These are phyloP conservation scores for Acronicta aceris DNA, from an alignment of 2,888 invertebrate species.

Conservation along the genomic window DNA sequence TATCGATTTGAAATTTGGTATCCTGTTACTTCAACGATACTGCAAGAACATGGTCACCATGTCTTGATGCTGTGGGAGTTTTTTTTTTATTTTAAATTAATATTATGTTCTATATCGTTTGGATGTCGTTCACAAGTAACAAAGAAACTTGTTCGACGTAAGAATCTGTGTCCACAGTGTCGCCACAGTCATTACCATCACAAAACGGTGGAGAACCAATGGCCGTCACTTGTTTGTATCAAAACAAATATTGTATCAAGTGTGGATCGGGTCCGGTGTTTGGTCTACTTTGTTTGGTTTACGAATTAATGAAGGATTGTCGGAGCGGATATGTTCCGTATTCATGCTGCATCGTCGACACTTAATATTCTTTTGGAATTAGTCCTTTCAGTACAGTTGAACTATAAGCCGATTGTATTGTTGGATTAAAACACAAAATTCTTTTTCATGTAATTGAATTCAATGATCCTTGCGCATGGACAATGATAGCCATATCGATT, in stretches of 20 bases:
- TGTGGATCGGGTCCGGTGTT: slow-evolving; percentile 83
- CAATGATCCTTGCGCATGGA: slow-evolving; percentile 39
- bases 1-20: too few species aligned
- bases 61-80: too few species aligned
- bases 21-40: too few species aligned
- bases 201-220: slow-evolving; percentile 80
- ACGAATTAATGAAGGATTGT: slow-evolving; percentile 87
- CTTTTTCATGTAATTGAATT: slow-evolving; percentile 24
- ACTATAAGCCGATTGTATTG: slow-evolving; percentile 9
- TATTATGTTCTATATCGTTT: slow-evolving; percentile 23
- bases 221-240: slow-evolving; percentile 85
- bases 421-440: slow-evolving; percentile 1
- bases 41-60: too few species aligned
- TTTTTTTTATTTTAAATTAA: too few species aligned
- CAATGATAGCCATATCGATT: slow-evolving; percentile 70
- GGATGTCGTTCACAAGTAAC: slow-evolving; percentile 52
- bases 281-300: slow-evolving; percentile 78
- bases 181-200: slow-evolving; percentile 82
- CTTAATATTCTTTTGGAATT: slow-evolving; percentile 62
- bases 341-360: slow-evolving; percentile 45
- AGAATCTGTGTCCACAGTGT: slow-evolving; percentile 78
- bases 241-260: slow-evolving; percentile 87
- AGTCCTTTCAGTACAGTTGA: slow-evolving; percentile 1
- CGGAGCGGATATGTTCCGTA: slow-evolving; percentile 66
- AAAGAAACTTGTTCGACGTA: slow-evolving; percentile 61